A percentile compares a stretch with the other conserved stretches of the same genome.
Conservation (phyloP, 2,888 invertebrate species). For the Enchytraeus crypticus region DNA sequence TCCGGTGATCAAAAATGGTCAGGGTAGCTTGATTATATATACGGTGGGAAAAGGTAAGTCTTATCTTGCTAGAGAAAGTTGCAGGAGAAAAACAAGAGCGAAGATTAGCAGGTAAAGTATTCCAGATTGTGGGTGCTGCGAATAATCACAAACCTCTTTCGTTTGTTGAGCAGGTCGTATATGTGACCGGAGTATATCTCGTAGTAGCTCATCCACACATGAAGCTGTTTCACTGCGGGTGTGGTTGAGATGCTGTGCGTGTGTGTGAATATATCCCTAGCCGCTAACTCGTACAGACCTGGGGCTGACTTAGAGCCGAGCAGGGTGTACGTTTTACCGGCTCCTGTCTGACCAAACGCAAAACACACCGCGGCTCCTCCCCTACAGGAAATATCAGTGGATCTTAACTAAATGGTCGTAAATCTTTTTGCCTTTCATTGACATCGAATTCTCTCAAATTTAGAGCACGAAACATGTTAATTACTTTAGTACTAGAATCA, state of each 20-base stretch:
- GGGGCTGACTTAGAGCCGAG: slow-evolving; percentile 38
- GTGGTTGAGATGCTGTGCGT: slow-evolving; percentile 9
- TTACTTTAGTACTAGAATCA: no score
- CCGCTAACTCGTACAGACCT: slow-evolving; percentile 43
- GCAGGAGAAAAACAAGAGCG: no score
- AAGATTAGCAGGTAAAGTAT: no score
- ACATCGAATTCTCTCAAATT: no score
- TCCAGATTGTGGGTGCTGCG: no score
- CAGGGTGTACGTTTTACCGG: slow-evolving; percentile 47
- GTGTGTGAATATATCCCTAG: slow-evolving; percentile 38
- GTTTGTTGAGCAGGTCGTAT: slow-evolving; percentile 45
- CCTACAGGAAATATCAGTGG: no score
- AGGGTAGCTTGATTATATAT: no score
- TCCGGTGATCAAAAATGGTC: no score
- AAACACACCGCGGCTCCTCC: slow-evolving; percentile 46
- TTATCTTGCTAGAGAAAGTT: neutral
- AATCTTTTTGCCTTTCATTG: no score
- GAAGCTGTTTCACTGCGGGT: slow-evolving; percentile 2
- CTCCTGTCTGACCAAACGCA: slow-evolving; percentile 47
- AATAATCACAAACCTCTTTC: slow-evolving; percentile 46
- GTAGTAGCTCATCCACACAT: slow-evolving; percentile 46
- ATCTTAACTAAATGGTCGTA: no score
- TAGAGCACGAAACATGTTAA: no score
- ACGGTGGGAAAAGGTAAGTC: no score
- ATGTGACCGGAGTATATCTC: slow-evolving; percentile 48